Evolutionary conservation across 2,888 invertebrate genomes (phyloP).

Genomic region (Folsomia candida): DNA sequence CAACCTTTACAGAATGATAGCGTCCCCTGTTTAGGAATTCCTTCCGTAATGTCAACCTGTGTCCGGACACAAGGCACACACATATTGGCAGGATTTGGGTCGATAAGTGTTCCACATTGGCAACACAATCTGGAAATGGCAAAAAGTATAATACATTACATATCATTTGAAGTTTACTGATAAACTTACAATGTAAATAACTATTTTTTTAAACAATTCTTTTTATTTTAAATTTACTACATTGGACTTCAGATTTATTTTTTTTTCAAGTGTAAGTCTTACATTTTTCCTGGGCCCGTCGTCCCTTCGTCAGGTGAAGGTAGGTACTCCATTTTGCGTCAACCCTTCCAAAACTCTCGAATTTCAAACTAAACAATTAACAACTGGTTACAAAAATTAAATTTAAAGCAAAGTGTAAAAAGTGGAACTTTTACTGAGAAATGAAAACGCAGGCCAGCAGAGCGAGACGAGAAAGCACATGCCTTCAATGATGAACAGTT

Average conservation of each 20-base stretch:
- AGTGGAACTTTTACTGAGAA: no score
- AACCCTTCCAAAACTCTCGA: background rate
- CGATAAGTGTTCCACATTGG: conserved; percentile 86
- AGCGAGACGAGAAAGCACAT: no score
- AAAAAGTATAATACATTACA: no score
- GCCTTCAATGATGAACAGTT: no score
- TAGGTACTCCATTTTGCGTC: conserved; percentile 38
- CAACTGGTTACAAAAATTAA: no score
- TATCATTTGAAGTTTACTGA: no score
- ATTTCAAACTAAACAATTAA: no score
- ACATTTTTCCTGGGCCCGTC: conserved; percentile 30
- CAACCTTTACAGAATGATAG: conserved; percentile 89
- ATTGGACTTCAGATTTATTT: background rate
- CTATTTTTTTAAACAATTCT: background rate
- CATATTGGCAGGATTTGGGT: conserved; percentile 96
- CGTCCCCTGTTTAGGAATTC: conserved; percentile 89
- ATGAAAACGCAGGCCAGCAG: no score
- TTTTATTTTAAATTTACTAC: background rate
- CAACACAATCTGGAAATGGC: conserved; percentile 94
- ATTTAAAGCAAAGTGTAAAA: no score
- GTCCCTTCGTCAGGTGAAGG: conserved; percentile 24
- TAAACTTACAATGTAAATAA: background rate
- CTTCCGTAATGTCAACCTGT: conserved; percentile 91
- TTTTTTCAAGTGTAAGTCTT: conserved; percentile 9
- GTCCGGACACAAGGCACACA: conserved; percentile 90